Conservation (phyloP, 2,888 invertebrate genomes). For the Drepana falcataria region DNA sequence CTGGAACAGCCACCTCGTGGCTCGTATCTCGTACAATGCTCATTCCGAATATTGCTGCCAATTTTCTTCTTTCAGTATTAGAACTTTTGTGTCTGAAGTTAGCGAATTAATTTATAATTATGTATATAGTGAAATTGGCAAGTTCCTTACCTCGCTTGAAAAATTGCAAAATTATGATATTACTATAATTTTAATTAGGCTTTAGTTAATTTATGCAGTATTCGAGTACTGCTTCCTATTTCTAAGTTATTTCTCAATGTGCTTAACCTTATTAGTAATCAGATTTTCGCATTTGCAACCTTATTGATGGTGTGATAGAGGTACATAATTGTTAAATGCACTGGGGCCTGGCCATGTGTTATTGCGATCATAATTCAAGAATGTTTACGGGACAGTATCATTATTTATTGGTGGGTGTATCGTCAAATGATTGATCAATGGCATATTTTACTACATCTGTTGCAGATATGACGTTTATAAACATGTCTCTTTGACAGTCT, state of each 20-base stretch:
- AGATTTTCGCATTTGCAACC: constrained; percentile 7
- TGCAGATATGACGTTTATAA: too few relatives aligned
- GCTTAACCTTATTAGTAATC: constrained; percentile 2
- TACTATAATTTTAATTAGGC: constrained; percentile 29
- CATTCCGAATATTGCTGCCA: constrained; percentile 40
- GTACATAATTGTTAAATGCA: constrained; percentile 20
- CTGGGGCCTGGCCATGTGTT: constrained; percentile 7
- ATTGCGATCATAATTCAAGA: too few relatives aligned
- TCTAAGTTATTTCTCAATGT: neutral
- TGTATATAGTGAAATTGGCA: constrained; percentile 27
- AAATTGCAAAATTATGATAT: constrained; percentile 24
- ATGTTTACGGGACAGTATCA: too few relatives aligned
- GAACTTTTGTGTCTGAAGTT: neutral
- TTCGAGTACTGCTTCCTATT: constrained; percentile 29
- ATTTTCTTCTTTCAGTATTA: constrained; percentile 43
- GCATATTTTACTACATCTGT: too few relatives aligned
- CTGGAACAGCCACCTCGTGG: too few relatives aligned
- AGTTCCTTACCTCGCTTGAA: constrained; percentile 20
- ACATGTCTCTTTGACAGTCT: neutral
- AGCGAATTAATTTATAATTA: constrained; percentile 9
- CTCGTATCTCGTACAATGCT: constrained; percentile 1
- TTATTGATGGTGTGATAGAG: constrained; percentile 11
- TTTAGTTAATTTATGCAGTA: constrained; percentile 38
- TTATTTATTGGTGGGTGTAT: constrained; percentile 6
- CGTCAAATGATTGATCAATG: too few relatives aligned